A percentile compares a stretch with the other conserved stretches of the same genome.
These are phyloP conservation scores for Scomberomorus guttatus DNA, from an alignment of 2,797 vertebrate species.

Conservation along the genomic window DNA sequence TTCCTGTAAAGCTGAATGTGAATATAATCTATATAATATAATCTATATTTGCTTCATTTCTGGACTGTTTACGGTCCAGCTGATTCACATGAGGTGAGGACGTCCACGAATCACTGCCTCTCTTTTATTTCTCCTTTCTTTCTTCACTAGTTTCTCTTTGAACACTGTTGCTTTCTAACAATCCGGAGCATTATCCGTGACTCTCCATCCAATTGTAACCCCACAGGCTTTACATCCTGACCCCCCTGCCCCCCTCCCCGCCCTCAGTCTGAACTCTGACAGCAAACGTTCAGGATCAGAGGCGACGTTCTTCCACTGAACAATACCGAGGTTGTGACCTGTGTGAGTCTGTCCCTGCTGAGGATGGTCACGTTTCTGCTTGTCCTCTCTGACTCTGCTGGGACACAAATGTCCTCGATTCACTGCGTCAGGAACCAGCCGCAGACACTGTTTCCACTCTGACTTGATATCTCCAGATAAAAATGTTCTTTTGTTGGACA, in stretches of 20 bases:
- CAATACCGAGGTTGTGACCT: conserved; percentile 36
- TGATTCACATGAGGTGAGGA: conserved; percentile 2
- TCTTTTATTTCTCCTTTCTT: neutral
- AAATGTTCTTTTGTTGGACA: too few relatives aligned
- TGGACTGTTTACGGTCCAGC: conserved; percentile 6
- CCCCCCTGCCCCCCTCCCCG: neutral
- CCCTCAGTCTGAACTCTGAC: conserved; percentile 38
- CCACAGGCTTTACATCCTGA: conserved; percentile 20
- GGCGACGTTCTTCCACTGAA: neutral
- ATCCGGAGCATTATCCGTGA: neutral
- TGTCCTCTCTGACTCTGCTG: conserved; percentile 24
- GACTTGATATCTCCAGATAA: neutral
- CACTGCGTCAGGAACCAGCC: conserved; percentile 13
- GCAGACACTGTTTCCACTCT: neutral
- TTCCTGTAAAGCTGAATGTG: too few relatives aligned
- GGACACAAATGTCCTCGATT: neutral
- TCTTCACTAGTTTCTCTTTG: conserved; percentile 16
- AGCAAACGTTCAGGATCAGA: conserved; percentile 26
- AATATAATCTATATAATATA: too few relatives aligned
- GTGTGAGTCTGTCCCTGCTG: conserved; percentile 1
- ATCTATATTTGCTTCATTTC: neutral
- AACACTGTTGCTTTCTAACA: neutral
- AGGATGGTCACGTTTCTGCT: conserved; percentile 51
- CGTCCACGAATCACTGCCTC: conserved; percentile 1
- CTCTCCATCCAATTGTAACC: conserved; percentile 51